Percentiles rank a stretch among this genome's conserved stretches.
Conservation (phyloP, 2,797 vertebrate genomes). For the Artibeus jamaicensis region DNA sequence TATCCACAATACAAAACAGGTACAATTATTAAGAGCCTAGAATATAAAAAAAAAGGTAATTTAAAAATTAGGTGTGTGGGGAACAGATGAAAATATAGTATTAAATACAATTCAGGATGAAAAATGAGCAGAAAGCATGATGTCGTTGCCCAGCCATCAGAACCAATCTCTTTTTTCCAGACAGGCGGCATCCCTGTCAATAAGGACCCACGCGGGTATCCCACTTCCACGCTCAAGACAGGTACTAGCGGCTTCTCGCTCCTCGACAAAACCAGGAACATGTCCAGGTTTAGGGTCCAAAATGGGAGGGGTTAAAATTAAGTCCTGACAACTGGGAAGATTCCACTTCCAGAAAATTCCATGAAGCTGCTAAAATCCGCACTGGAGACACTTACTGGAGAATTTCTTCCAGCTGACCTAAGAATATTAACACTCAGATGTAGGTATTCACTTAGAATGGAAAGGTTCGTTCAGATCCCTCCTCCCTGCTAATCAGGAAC, state of each 20-base stretch:
- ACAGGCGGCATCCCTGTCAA: background rate
- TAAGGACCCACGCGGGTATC: too few relatives aligned
- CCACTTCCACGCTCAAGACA: background rate
- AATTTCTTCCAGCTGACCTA: background rate
- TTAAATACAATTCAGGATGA: background rate
- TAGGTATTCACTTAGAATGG: background rate
- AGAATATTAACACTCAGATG: background rate
- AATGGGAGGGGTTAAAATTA: background rate
- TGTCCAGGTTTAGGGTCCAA: background rate
- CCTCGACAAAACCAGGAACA: background rate
- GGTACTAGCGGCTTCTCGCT: background rate
- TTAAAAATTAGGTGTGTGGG: background rate
- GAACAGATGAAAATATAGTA: background rate
- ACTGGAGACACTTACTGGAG: background rate
- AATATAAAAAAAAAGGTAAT: background rate
- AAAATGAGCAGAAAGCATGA: background rate
- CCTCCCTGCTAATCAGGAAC: background rate
- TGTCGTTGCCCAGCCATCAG: background rate
- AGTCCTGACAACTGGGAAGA: background rate
- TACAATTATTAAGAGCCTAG: background rate
- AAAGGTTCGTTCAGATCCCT: background rate
- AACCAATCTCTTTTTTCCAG: background rate
- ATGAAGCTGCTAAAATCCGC: background rate
- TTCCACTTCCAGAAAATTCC: background rate
- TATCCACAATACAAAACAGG: background rate